Evolutionary conservation across 2,797 vertebrate genomes (phyloP).

Genomic region (Pachyuromys duprasi): DNA sequence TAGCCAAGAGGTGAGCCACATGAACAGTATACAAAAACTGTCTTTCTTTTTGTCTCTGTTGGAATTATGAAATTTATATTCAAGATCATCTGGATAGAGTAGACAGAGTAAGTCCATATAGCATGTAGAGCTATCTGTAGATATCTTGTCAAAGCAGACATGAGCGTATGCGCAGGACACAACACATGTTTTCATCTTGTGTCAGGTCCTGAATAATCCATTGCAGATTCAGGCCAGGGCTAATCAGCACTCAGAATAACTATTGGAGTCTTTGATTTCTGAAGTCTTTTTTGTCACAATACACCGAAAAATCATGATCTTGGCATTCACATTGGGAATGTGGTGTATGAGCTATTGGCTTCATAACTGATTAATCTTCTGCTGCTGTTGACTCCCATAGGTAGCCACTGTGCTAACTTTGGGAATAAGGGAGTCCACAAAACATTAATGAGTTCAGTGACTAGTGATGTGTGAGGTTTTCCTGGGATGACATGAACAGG

Average conservation of each 20-base stretch:
- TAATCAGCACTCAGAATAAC: not conserved
- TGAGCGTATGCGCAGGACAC: accelerated
- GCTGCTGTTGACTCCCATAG: not conserved
- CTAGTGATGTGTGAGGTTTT: not conserved
- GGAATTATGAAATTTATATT: not conserved
- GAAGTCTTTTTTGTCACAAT: not conserved
- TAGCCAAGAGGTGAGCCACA: not conserved
- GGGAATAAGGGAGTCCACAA: not conserved
- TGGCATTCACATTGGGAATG: not conserved
- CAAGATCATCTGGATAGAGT: not conserved
- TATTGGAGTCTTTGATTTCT: not conserved
- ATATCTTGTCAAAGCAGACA: not conserved
- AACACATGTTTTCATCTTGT: not conserved
- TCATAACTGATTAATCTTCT: not conserved
- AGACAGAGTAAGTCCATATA: not conserved
- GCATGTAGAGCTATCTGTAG: not conserved
- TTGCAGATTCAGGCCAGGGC: not conserved
- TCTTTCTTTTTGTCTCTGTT: not conserved
- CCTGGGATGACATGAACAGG: too few relatives aligned
- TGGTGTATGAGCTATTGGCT: not conserved
- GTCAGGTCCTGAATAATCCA: too few relatives aligned
- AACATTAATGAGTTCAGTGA: not conserved
- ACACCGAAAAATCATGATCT: not conserved
- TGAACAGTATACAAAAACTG: not conserved
- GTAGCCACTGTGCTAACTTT: not conserved